phyloP scores from a whole-genome alignment of 1,140 invertebrate genomes.

The Ceratoteleas bidentatus region DNA sequence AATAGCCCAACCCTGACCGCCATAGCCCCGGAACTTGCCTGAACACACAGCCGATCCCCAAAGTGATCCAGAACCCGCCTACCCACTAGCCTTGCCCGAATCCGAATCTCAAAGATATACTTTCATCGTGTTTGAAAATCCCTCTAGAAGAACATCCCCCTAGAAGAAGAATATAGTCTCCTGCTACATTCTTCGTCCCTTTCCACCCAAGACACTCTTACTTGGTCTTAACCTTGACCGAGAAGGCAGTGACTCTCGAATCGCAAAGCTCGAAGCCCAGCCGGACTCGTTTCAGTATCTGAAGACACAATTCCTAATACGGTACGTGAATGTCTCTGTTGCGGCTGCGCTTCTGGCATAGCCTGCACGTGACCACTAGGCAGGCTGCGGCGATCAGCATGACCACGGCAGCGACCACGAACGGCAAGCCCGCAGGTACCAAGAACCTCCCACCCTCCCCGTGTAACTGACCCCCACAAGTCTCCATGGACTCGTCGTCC shows the following conservation, averaged over 20 bases:
- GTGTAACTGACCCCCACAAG: constrained; percentile 74
- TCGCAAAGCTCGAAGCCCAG: constrained; percentile 53
- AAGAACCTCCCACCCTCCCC: constrained; percentile 70
- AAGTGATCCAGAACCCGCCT: no score
- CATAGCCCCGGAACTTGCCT: no score
- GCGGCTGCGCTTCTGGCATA: constrained; percentile 77
- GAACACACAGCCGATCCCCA: no score
- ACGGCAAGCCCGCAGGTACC: constrained; percentile 76
- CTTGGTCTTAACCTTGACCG: no score
- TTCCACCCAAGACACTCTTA: no score
- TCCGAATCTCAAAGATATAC: no score
- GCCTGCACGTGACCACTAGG: constrained; percentile 78
- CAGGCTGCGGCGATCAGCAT: constrained; percentile 78
- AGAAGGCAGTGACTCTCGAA: constrained; percentile 39
- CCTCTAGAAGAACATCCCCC: no score
- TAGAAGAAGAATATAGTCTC: no score
- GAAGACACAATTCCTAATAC: constrained; percentile 71
- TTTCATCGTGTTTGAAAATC: not conserved
- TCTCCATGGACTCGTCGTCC: constrained; percentile 77
- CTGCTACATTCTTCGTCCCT: no score
- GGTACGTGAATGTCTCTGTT: constrained; percentile 79
- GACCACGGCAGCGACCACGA: constrained; percentile 77
- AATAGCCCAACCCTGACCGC: no score
- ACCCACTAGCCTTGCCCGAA: no score
- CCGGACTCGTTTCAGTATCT: constrained; percentile 28